phyloP scores from a whole-genome alignment of 2,113 vertebrate species.

The Ameiurus melas region DNA sequence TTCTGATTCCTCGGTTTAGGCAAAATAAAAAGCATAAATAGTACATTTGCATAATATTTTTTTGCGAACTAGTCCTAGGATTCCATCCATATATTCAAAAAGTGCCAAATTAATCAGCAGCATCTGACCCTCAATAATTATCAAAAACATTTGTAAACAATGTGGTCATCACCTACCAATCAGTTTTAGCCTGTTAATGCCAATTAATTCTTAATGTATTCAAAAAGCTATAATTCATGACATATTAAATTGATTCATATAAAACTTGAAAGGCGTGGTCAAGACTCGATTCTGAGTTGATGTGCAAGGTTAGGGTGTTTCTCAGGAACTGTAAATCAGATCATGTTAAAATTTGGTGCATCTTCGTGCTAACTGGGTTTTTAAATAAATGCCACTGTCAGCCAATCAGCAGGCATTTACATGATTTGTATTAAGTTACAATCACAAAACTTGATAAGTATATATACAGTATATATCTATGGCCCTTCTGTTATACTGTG shows the following conservation, averaged over 20 bases:
- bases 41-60: neutral
- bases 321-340: neutral
- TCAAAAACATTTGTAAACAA: neutral
- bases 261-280: neutral
- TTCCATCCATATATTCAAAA: neutral
- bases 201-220: neutral
- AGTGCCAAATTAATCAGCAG: neutral
- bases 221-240: neutral
- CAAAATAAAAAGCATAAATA: neutral
- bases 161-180: neutral
- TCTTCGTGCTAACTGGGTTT: neutral
- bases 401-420: neutral
- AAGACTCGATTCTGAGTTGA: neutral
- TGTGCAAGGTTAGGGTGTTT: neutral
- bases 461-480: neutral
- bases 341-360: neutral
- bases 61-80: neutral
- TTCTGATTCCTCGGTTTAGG: neutral
- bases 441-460: neutral
- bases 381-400: neutral
- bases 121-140: neutral
- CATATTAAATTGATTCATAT: neutral
- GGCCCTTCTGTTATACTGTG: neutral
- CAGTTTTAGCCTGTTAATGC: neutral
- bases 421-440: neutral